These are phyloP conservation scores for Podotricha telesiphe DNA, from an alignment of 2,888 invertebrate species.

Conservation along the genomic window DNA sequence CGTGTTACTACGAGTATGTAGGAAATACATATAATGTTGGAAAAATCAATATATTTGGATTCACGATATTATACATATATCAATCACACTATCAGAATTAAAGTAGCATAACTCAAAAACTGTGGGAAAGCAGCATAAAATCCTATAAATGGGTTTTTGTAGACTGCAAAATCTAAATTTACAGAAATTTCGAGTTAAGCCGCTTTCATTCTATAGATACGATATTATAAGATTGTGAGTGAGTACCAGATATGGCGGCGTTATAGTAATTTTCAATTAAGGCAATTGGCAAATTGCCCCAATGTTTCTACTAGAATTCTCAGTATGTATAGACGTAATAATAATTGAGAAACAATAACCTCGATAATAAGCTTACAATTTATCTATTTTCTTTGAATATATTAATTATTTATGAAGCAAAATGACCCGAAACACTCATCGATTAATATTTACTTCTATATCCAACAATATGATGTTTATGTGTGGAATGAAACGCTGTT, in stretches of 20 bases:
- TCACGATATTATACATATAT: not conserved
- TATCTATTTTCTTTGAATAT: not conserved
- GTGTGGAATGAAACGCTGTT: too few relatives aligned
- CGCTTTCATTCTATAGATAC: not conserved
- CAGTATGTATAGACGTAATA: not conserved
- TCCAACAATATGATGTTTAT: too few relatives aligned
- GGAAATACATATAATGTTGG: constrained; percentile 39
- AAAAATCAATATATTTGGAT: constrained; percentile 13
- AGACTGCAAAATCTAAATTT: not conserved
- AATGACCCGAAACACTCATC: not conserved
- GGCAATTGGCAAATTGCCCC: constrained; percentile 9
- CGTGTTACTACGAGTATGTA: constrained; percentile 47
- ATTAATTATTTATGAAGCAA: not conserved
- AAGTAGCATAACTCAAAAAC: not conserved
- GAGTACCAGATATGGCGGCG: constrained; percentile 10
- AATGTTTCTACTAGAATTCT: not conserved
- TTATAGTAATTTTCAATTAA: not conserved
- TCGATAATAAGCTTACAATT: too few relatives aligned
- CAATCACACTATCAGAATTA: not conserved
- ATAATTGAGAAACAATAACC: constrained; percentile 2
- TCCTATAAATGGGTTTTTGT: too few relatives aligned
- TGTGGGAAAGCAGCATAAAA: too few relatives aligned
- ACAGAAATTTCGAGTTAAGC: not conserved
- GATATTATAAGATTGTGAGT: not conserved
- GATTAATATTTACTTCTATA: not conserved